Evolutionary conservation across 2,113 vertebrate genomes (phyloP), one percentile per base, ranked within the genome.

Genomic region (Actinemys pallida): DNA sequence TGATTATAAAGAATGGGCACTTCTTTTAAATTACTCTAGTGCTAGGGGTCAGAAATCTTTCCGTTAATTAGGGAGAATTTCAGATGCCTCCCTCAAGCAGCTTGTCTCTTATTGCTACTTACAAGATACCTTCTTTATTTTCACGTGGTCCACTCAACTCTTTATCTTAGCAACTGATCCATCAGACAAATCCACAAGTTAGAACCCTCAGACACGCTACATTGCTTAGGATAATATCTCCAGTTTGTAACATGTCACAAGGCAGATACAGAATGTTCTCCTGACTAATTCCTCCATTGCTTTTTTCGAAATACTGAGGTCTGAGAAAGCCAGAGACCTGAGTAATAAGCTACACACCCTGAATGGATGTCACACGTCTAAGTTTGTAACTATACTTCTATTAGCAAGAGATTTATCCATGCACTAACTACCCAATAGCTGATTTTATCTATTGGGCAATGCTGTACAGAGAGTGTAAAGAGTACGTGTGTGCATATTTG

Each of bases 161-260:
- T 90, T 83, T 72, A 47, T 76, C 87, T 90, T 65, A 24, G 53
- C 83, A 86, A 5, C 47, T 59, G 1, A 4, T 29, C 49, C 83
- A 83, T 52, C 84, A 65, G 83, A 62, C 17, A 1, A 0, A 2
- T 29, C 45, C 14, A 0, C 22, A 4, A 17, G 81, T 91, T 45
- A 86, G 59, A 91, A 39, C 29, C 35, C 29, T 16, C 75, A 78
- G 5, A 81, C 5, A 65, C 52, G 31, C 29, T 19, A 8, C 10
- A 62, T 83, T 72, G 3, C 84, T 92, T 86, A 86, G 2, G 4
- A 35, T 31, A 81, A 52, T 24, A 31, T 29, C 25, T 35, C 39
- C 78, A 10, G 45, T 39, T 65, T 47, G 35, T 35, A 20, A 29
- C 50, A 72, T 7, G n/a, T 35, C 53, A 54, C n/a, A 45, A 50